Base-by-base conservation (phyloP, 2,113 vertebrate species). In the Argyrosomus japonicus region DNA sequence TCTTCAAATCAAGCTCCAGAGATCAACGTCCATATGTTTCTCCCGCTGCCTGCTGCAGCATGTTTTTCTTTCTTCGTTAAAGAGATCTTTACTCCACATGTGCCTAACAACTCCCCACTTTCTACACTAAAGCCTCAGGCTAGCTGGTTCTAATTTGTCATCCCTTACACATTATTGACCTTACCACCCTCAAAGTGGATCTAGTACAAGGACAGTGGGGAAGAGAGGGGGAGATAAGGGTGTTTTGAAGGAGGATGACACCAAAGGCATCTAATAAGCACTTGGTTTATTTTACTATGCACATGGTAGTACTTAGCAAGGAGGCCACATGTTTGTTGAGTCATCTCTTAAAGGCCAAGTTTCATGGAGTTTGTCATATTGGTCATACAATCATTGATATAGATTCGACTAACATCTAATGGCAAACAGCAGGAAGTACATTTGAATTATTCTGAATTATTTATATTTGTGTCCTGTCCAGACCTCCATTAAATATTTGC, bases 111-210 rank as follows among this genome's bases (percentile, higher is more conserved):
- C 69, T 58, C 63, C 58, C 21, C 47, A 51, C 47, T 56, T 82
- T 88, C 54, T 58, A 48, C 21, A 62, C 60, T 68, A 50, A 87
- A 86, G 86, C 86, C 86, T 70, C 65, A 83, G 67, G 70, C 19
- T 85, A 74, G 85, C 88, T 93, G 93, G 75, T 90, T 95, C 75
- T 88, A 91, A 93, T 91, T 90, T 92, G 85, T 88, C 82, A 61
- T 64, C 51, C 61, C 70, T 64, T 69, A 54, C 43, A 68, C 68
- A 50, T 77, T 78, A 90, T 91, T 83, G 79, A 88, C 77, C 61
- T 63, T 56, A 51, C 62, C 51, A 71, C 58, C 71, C 81, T 77
- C 76, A 72, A 40, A 72, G 73, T 71, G 53, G 64, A 68, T 27
- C 12, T 27, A 45, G 25, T 45, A 43, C 48, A 27, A 70, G 25